phyloP scores from a whole-genome alignment of 2,888 invertebrate species.

The Folsomia manolachei region DNA sequence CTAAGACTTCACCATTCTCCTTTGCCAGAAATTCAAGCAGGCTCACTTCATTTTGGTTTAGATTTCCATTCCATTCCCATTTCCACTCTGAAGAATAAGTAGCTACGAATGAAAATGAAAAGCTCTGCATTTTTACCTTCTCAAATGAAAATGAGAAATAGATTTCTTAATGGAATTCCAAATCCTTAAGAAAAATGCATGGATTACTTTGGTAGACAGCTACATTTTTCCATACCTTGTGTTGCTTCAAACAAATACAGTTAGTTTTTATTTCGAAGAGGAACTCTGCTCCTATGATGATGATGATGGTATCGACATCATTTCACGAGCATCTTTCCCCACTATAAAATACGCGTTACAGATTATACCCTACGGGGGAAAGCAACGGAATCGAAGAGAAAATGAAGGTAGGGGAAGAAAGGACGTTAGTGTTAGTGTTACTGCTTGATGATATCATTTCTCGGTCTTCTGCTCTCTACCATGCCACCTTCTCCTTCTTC shows the following conservation, averaged over 20 bases:
- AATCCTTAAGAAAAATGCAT: slow-evolving; percentile 30
- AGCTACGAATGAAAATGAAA: not conserved
- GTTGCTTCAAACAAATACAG: not conserved
- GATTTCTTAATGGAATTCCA: not conserved
- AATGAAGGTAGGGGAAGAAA: not conserved
- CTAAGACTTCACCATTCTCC: not conserved
- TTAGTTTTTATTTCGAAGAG: too few species aligned
- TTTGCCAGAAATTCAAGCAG: not conserved
- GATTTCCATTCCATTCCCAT: not conserved
- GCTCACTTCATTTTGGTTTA: not conserved
- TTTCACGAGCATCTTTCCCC: not conserved
- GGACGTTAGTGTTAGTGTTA: slow-evolving; percentile 7
- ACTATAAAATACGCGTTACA: not conserved
- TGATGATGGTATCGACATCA: not conserved
- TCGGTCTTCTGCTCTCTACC: not conserved
- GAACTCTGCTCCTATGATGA: not conserved
- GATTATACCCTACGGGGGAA: not conserved
- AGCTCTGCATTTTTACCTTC: not conserved
- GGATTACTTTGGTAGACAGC: slow-evolving; percentile 38
- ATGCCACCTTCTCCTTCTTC: not conserved
- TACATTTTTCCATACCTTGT: not conserved
- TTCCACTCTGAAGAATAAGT: not conserved
- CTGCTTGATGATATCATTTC: slow-evolving; percentile 3
- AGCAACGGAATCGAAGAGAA: not conserved
- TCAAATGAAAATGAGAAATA: not conserved